Evolutionary conservation across 2,113 vertebrate genomes (phyloP).

Genomic region (Bufo gargarizans): DNA sequence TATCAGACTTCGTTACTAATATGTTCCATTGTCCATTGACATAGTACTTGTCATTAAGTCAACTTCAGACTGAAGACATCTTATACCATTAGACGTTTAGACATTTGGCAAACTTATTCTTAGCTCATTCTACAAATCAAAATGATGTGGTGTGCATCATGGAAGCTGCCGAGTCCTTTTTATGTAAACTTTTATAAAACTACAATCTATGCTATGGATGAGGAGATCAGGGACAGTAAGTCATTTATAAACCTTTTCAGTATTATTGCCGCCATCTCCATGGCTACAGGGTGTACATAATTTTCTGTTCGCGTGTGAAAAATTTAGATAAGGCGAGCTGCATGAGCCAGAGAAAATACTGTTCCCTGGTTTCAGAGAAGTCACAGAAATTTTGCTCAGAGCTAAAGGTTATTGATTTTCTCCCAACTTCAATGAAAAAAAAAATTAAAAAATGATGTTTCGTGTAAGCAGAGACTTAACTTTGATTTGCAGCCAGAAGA

Average conservation of each 20-base stretch:
- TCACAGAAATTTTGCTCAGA: not conserved
- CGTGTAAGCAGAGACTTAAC: not conserved
- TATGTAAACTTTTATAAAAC: not conserved
- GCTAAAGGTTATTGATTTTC: not conserved
- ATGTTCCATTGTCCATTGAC: not conserved
- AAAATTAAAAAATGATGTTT: not conserved
- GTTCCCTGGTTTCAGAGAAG: not conserved
- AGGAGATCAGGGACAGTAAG: not conserved
- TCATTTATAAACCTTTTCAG: not conserved
- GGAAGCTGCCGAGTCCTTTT: not conserved
- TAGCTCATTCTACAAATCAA: not conserved
- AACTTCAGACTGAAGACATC: too few species aligned
- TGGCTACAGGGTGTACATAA: not conserved
- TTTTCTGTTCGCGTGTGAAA: not conserved
- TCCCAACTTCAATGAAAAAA: not conserved
- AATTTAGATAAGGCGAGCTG: not conserved
- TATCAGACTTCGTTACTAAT: too few species aligned
- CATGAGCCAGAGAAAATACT: not conserved
- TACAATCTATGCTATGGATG: not conserved
- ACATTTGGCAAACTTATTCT: too few species aligned
- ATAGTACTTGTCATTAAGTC: not conserved
- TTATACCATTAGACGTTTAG: too few species aligned
- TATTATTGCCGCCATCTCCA: slow-evolving; percentile 3
- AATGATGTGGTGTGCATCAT: not conserved
- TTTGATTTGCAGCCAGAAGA: not conserved